Percentiles rank a stretch among this genome's conserved stretches.
These are phyloP conservation scores for Paramormyrops kingsleyae DNA, from an alignment of 2,113 vertebrate species.

Conservation along the genomic window DNA sequence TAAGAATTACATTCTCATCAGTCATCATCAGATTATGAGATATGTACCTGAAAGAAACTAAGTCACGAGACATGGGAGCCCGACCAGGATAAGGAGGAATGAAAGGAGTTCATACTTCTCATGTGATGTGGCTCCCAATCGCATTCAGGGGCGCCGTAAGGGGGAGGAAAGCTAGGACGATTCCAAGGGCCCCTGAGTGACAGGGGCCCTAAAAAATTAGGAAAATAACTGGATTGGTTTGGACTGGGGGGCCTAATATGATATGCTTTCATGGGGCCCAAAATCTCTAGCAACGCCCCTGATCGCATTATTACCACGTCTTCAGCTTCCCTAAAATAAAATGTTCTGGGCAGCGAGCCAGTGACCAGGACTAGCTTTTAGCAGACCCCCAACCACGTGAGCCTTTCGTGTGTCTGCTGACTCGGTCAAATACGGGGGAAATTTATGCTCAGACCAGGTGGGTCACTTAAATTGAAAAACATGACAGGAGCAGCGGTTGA, in stretches of 20 bases:
- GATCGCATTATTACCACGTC: background rate
- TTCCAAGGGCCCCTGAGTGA: no score
- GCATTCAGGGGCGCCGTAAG: no score
- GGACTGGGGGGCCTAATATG: no score
- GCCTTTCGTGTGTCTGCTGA: background rate
- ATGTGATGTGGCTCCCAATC: background rate
- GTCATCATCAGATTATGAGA: background rate
- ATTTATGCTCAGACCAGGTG: background rate
- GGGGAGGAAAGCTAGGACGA: no score
- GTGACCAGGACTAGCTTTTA: no score
- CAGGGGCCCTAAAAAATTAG: no score
- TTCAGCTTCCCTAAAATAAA: conserved; percentile 12
- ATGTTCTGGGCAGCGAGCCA: conserved; percentile 2
- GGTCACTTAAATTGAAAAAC: background rate
- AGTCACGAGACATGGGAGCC: background rate
- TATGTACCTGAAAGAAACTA: background rate
- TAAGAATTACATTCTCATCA: background rate
- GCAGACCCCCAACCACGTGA: background rate
- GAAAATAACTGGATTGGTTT: no score
- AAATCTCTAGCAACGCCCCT: no score
- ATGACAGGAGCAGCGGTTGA: background rate
- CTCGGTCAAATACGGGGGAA: background rate
- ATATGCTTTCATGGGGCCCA: no score
- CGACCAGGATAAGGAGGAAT: background rate
- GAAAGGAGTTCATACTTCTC: background rate